phyloP scores from a whole-genome alignment of 2,797 vertebrate genomes.

The Adrianichthys oophorus region DNA sequence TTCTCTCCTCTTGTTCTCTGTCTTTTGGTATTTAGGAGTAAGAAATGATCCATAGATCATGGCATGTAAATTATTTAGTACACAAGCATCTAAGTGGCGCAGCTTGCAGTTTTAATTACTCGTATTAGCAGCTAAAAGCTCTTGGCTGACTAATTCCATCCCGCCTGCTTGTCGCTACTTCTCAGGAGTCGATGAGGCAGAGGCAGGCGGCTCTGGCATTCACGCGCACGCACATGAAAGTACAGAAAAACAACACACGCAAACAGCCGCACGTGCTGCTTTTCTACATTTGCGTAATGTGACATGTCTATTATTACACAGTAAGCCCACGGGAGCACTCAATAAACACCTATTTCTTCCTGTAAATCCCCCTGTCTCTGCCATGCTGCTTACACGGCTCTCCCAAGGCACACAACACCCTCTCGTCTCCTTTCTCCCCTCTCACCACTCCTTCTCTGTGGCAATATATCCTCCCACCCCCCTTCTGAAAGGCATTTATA shows the following conservation, averaged over 20 bases:
- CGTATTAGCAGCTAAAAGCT: conserved; percentile 83
- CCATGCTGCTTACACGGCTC: conserved; percentile 78
- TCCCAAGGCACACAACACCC: conserved; percentile 80
- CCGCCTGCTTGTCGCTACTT: conserved; percentile 62
- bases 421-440: conserved; percentile 54
- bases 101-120: conserved; percentile 84
- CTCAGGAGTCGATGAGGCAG: conserved; percentile 67
- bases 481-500: conserved; percentile 71
- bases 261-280: conserved; percentile 70
- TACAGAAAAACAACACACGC: conserved; percentile 48
- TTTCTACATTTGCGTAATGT: conserved; percentile 85
- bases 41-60: conserved; percentile 82
- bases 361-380: conserved; percentile 78
- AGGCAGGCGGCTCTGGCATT: conserved; percentile 54
- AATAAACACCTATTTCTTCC: conserved; percentile 86
- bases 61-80: conserved; percentile 84
- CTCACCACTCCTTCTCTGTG: conserved; percentile 50
- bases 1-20: conserved; percentile 53
- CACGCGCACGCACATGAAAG: conserved; percentile 22
- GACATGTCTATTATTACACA: conserved; percentile 87
- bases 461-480: conserved; percentile 64
- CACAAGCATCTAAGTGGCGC: conserved; percentile 81
- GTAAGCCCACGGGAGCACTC: conserved; percentile 84
- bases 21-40: conserved; percentile 70
- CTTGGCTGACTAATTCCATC: conserved; percentile 84